Conservation (phyloP, 2,888 invertebrate species). For the Acleris cristana region DNA sequence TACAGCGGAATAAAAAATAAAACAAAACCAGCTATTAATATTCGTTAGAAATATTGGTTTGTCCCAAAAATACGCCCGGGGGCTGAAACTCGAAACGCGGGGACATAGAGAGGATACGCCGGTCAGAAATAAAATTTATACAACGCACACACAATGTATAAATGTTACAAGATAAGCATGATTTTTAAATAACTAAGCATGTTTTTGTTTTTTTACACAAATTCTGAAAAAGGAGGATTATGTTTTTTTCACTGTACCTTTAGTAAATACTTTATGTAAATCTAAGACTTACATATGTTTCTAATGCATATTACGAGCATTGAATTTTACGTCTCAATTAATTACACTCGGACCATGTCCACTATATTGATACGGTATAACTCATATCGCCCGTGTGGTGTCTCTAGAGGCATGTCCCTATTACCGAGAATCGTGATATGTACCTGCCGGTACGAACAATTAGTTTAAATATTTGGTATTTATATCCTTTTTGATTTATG, state of each 20-base stretch:
- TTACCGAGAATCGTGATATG: slow-evolving; percentile 61
- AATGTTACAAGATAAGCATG: slow-evolving; percentile 14
- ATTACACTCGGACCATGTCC: slow-evolving; percentile 17
- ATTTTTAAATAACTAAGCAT: too few species aligned
- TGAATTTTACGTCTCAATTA: neutral
- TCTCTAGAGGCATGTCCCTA: slow-evolving; percentile 45
- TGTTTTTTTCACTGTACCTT: neutral
- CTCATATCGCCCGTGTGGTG: slow-evolving; percentile 44
- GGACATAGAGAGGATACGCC: slow-evolving; percentile 74
- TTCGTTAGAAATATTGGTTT: slow-evolving; percentile 83
- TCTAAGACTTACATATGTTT: too few species aligned
- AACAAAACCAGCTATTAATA: slow-evolving; percentile 79
- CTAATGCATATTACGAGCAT: too few species aligned
- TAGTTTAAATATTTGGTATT: slow-evolving; percentile 46
- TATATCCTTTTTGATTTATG: slow-evolving; percentile 7
- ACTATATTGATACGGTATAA: slow-evolving; percentile 37
- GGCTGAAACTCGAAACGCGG: slow-evolving; percentile 78
- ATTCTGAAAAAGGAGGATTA: too few species aligned
- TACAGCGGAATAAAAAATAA: slow-evolving; percentile 65
- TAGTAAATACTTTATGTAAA: neutral
- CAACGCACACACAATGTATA: slow-evolving; percentile 55
- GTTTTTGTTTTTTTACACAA: too few species aligned
- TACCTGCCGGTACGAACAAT: slow-evolving; percentile 50
- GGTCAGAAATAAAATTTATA: slow-evolving; percentile 38
- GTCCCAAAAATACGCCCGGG: slow-evolving; percentile 81